Evolutionary conservation across 2,888 invertebrate species (phyloP).

Genomic region (Lagria hirta): DNA sequence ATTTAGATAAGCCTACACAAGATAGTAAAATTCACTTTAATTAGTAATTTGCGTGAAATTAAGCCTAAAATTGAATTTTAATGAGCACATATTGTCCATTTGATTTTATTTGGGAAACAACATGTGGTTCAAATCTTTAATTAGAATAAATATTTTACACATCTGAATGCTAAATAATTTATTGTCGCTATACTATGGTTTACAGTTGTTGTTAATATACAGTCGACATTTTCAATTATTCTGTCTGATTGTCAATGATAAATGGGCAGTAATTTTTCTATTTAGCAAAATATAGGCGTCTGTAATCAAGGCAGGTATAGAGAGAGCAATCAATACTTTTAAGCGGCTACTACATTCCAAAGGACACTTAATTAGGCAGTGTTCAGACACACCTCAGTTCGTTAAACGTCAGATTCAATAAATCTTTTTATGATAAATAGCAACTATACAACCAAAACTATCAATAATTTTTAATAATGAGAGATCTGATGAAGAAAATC

Average conservation of each 20-base stretch:
- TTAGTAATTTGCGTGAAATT: no score
- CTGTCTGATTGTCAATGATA: slow-evolving; percentile 22
- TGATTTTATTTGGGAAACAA: no score
- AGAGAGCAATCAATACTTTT: slow-evolving; percentile 25
- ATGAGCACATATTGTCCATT: no score
- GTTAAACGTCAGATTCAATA: slow-evolving; percentile 24
- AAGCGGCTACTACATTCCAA: slow-evolving; percentile 33
- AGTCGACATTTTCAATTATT: slow-evolving; percentile 7
- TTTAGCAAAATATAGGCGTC: slow-evolving; percentile 20
- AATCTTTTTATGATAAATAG: slow-evolving; percentile 28
- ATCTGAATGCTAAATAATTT: no score
- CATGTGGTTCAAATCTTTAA: no score
- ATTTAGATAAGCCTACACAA: no score
- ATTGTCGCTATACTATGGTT: no score
- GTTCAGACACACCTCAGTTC: slow-evolving; percentile 29
- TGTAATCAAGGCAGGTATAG: slow-evolving; percentile 27
- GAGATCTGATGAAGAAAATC: neutral
- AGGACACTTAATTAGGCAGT: slow-evolving; percentile 33
- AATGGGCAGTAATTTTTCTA: slow-evolving; percentile 23
- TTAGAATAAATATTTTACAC: no score
- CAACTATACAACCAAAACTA: slow-evolving; percentile 25
- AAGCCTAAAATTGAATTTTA: no score
- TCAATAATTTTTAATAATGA: slow-evolving; percentile 22
- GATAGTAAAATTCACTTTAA: no score
- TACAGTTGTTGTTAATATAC: no score